Evolutionary conservation across 2,888 invertebrate genomes (phyloP).

Genomic region (Pardosa pseudoannulata): DNA sequence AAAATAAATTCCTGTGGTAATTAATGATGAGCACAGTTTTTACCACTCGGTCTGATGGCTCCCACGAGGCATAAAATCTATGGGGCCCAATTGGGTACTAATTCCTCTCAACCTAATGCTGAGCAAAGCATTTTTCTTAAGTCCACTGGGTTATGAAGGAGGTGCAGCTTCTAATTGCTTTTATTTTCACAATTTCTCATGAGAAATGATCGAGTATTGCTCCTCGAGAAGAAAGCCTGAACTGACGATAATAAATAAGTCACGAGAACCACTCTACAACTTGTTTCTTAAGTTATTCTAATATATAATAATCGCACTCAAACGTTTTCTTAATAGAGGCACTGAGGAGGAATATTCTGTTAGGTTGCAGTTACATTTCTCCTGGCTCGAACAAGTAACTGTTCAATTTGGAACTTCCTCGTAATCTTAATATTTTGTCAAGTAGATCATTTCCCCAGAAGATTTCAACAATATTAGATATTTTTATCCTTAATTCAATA

Average conservation of each 20-base stretch:
- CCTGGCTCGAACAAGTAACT: too few relatives aligned
- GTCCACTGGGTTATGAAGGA: background rate
- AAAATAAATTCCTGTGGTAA: conserved; percentile 19
- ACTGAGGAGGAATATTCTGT: too few relatives aligned
- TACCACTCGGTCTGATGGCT: conserved; percentile 17
- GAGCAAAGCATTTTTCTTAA: conserved; percentile 17
- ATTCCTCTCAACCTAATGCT: conserved; percentile 2
- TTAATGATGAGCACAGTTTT: conserved; percentile 27
- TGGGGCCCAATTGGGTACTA: conserved; percentile 22
- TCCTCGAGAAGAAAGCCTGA: background rate
- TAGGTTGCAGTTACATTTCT: too few relatives aligned
- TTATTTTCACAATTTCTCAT: conserved; percentile 22
- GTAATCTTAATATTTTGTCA: too few relatives aligned
- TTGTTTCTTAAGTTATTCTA: background rate
- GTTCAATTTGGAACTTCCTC: too few relatives aligned
- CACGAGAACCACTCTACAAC: background rate
- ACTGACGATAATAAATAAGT: background rate
- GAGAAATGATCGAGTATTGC: conserved; percentile 14
- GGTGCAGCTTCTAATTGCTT: conserved; percentile 12
- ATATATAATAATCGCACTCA: background rate
- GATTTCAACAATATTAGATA: too few relatives aligned
- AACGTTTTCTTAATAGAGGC: background rate
- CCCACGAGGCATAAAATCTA: background rate
- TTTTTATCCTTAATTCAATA: too few relatives aligned
- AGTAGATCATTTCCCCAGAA: too few relatives aligned